Evolutionary conservation across 1,140 invertebrate genomes (phyloP).

Genomic region (Diabrotica undecimpunctata): DNA sequence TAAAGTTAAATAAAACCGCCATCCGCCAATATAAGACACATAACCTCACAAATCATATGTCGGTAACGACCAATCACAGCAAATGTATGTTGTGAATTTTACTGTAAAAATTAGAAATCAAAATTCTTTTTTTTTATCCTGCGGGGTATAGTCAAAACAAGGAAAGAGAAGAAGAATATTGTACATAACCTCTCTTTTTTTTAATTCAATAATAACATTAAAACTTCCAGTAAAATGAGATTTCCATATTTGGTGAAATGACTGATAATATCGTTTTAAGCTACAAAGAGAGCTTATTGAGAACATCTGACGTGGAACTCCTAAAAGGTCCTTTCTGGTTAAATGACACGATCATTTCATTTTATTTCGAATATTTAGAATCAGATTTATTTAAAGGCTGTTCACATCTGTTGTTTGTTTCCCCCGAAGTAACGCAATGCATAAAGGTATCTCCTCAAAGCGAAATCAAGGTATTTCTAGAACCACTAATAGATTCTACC

Average conservation of each 20-base stretch:
- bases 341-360: conserved; percentile 85
- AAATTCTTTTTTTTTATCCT: too few species aligned
- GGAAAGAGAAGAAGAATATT: too few species aligned
- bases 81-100: too few species aligned
- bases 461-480: conserved; percentile 67
- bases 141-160: too few species aligned
- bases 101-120: too few species aligned
- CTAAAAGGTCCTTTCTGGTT: conserved; percentile 78
- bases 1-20: too few species aligned
- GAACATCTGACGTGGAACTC: conserved; percentile 71
- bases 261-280: conserved; percentile 22
- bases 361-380: conserved; percentile 87
- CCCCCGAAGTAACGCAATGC: conserved; percentile 83
- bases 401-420: conserved; percentile 69
- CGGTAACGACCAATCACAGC: too few species aligned
- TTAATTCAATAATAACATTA: not conserved
- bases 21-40: too few species aligned
- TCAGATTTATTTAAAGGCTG: conserved; percentile 57
- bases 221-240: not conserved
- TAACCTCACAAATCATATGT: too few species aligned
- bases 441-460: conserved; percentile 64
- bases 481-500: conserved; percentile 60
- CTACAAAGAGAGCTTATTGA: conserved; percentile 64
- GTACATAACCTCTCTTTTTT: too few species aligned
- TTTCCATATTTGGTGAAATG: not conserved